Base-by-base conservation (phyloP, 2,113 vertebrate species). In the Lepisosteus oculatus region DNA sequence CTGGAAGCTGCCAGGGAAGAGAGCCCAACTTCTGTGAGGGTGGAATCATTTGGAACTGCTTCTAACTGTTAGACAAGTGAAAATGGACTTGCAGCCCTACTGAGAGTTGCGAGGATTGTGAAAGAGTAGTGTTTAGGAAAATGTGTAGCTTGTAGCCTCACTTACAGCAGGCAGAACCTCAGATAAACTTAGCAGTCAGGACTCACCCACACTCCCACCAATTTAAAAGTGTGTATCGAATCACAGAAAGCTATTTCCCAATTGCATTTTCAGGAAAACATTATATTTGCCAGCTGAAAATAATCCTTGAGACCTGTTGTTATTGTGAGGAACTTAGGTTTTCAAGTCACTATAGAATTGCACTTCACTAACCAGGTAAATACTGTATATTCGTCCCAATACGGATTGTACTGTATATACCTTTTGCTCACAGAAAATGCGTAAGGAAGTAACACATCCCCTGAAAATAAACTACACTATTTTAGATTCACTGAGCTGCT, bases 1-100 rank as follows among this genome's bases (percentile, higher is more conserved):
- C 54, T 6, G 59, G 6, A 72, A 69, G 47, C 77, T 76, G 80
- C 78, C 79, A 80, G 75, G 72, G 51, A 71, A 12, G 47, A 63
- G 64, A 70, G 68, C 29, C 47, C 65, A 44, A 76, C 61, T 41
- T 68, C 43, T 68, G 72, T 8, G 73, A 67, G 68, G 79, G 79
- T 51, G 66, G 74, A 72, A 74, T 68, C 43, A 29, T 65, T 73
- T 71, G 70, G 73, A 74, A 75, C 70, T 11, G 17, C 51, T 69
- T 61, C 44, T 44, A 42, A 75, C 62, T 14, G 61, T 69, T 66
- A 71, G 56, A 77, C 63, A 72, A 74, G 67, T 72, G 72, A 74
- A 69, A 69, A 79, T 70, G 55, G 66, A 71, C 65, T 66, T 43
- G 59, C 51, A 43, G 71, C 43, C 59, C 47, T n/a, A 6, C 17